Conservation (phyloP, 2,113 vertebrate genomes). For the Osmerus mordax region DNA sequence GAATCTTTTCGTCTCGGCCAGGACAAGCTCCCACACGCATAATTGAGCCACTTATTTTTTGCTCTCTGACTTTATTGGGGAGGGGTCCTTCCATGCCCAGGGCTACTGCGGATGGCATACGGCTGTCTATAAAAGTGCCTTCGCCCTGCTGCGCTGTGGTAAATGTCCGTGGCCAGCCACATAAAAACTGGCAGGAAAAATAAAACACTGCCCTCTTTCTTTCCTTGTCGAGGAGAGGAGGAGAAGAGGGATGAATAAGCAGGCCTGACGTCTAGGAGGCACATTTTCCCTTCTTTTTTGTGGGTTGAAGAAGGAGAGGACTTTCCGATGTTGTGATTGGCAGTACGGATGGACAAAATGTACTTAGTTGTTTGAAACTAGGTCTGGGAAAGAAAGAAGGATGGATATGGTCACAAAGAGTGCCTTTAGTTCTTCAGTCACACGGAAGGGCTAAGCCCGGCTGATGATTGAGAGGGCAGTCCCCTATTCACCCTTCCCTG, state of each 20-base stretch:
- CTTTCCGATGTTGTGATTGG: conserved; percentile 31
- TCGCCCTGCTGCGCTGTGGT: conserved; percentile 23
- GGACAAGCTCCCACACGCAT: conserved; percentile 7
- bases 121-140: conserved; percentile 37
- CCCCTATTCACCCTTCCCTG: neutral
- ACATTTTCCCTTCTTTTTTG: conserved; percentile 7
- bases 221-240: conserved; percentile 12
- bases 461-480: neutral
- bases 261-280: conserved; percentile 22
- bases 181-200: conserved; percentile 29
- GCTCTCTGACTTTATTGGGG: conserved; percentile 22
- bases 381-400: conserved; percentile 20
- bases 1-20: conserved; percentile 30
- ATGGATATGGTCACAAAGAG: conserved; percentile 12
- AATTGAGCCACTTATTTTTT: conserved; percentile 21
- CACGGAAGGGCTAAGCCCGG: neutral
- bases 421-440: neutral
- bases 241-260: conserved; percentile 31
- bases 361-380: conserved; percentile 4
- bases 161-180: conserved; percentile 24
- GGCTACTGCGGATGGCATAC: conserved; percentile 27
- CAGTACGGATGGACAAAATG: conserved; percentile 10
- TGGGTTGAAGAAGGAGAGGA: neutral
- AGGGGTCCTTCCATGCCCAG: conserved; percentile 31
- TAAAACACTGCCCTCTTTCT: conserved; percentile 41